A percentile compares a stretch with the other conserved stretches of the same genome.
These are phyloP conservation scores for Nephrotoma flavescens DNA, from an alignment of 2,888 invertebrate genomes.

Conservation along the genomic window DNA sequence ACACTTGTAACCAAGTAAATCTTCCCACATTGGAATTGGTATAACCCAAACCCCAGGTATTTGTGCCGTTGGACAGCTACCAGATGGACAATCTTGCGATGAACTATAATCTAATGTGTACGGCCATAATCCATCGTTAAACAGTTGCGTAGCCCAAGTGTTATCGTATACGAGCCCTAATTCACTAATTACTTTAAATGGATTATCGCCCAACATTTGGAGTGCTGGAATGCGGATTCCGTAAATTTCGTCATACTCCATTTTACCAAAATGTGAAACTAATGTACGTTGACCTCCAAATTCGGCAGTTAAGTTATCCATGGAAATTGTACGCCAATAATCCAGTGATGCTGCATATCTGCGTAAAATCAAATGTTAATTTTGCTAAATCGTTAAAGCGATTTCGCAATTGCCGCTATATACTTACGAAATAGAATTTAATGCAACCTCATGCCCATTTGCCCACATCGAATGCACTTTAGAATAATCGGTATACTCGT, in stretches of 20 bases:
- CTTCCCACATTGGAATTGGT: slow-evolving; percentile 41
- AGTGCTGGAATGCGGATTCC: slow-evolving; percentile 41
- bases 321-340: slow-evolving; percentile 38
- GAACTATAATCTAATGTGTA: slow-evolving; percentile 43
- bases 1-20: slow-evolving; percentile 32
- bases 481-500: slow-evolving; percentile 56
- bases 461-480: slow-evolving; percentile 39
- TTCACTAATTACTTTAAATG: slow-evolving; percentile 35
- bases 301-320: slow-evolving; percentile 37
- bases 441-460: slow-evolving; percentile 48
- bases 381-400: neutral
- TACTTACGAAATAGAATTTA: slow-evolving; percentile 44
- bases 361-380: neutral
- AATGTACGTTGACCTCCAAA: slow-evolving; percentile 42
- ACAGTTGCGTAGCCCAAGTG: slow-evolving; percentile 38
- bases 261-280: slow-evolving; percentile 33
- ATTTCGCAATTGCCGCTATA: neutral
- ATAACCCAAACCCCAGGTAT: slow-evolving; percentile 43
- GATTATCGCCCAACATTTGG: slow-evolving; percentile 39
- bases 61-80: slow-evolving; percentile 35
- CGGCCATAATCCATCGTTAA: slow-evolving; percentile 39
- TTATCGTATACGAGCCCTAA: slow-evolving; percentile 39
- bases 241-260: slow-evolving; percentile 27
- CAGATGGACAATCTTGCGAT: slow-evolving; percentile 38
- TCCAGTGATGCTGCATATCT: neutral